Base-by-base conservation (phyloP, 1,140 invertebrate genomes). In the Psilanteris sp. region DNA sequence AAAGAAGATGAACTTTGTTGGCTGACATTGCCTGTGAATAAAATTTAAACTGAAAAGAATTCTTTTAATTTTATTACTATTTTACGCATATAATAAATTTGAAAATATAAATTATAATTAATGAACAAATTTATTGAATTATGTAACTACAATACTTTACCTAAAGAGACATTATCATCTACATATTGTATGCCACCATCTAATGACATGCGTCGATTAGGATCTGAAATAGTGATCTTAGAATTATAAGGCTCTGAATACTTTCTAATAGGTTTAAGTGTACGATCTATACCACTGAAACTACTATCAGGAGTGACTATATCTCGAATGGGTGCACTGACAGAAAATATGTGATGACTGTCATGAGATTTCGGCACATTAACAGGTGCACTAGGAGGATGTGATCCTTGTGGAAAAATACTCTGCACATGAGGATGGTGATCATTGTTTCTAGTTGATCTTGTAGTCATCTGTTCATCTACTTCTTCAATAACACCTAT, bases 401-500 rank as follows among this genome's bases (percentile, higher is more conserved):
- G 87, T 10, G 86, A 83, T 4, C 87, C 87, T 37, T 84, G 80
- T 0, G 83, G 57, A 50, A 90, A 90, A 62, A 90, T 89, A 24
- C 50, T 87, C 46, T 85, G 78, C 2, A 89, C 85, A 26, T 89
- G 88, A 78, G 80, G 86, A 50, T 79, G 91, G 85, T 20, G 89
- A 79, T 85, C 91, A 83, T 78, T 91, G 84, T 79, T 89, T 73
- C 90, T 89, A 87, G 92, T 92, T 8, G 93, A 94, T 0, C 91
- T 94, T 36, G 94, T 92, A 2, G 94, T 95, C 64, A 91, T 89
- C 81, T 95, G 94, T 78, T 95, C 94, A 71, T 95, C 94, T 0
- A 95, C 93, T 82, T 95, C 94, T 81, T 95, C 94, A 15, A 95
- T 95, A 1, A 95, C 92, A 0, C 93, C 91, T 9, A 95, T 93